phyloP scores from a whole-genome alignment of 1,140 invertebrate species.

The Chironomus striatipennis region DNA sequence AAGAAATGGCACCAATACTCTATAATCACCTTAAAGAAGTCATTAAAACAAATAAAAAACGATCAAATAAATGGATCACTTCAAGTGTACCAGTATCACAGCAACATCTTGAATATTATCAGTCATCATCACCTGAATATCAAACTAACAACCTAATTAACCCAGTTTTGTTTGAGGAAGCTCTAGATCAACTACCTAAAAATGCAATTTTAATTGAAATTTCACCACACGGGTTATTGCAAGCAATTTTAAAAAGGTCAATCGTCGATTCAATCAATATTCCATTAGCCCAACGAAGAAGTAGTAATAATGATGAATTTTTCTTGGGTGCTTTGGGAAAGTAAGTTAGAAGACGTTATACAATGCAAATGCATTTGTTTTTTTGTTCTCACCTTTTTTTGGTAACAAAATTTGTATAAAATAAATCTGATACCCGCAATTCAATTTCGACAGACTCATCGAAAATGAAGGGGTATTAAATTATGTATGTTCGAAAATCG shows the following conservation, averaged over 20 bases:
- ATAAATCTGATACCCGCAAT: no score
- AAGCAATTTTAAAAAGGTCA: slow-evolving; percentile 57
- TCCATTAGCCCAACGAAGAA: slow-evolving; percentile 66
- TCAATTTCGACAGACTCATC: no score
- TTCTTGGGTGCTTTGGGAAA: slow-evolving; percentile 64
- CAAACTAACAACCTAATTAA: slow-evolving; percentile 84
- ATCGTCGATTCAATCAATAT: slow-evolving; percentile 55
- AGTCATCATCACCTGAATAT: slow-evolving; percentile 78
- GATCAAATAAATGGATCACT: slow-evolving; percentile 76
- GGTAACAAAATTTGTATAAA: no score
- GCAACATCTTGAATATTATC: slow-evolving; percentile 62
- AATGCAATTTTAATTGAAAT: slow-evolving; percentile 74
- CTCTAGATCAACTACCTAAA: slow-evolving; percentile 60
- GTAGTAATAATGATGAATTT: slow-evolving; percentile 60
- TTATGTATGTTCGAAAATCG: no score
- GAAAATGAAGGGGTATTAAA: no score
- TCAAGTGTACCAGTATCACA: slow-evolving; percentile 68
- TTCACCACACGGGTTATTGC: slow-evolving; percentile 72
- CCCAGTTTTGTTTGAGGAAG: slow-evolving; percentile 81
- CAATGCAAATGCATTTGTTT: no score
- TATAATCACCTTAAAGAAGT: slow-evolving; percentile 62
- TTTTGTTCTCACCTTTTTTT: no score
- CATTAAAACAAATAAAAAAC: slow-evolving; percentile 53
- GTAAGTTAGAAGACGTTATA: slow-evolving; percentile 40
- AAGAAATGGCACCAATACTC: slow-evolving; percentile 60